These are phyloP conservation scores for Trinorchestia longiramus DNA, from an alignment of 1,140 invertebrate species.

Conservation along the genomic window DNA sequence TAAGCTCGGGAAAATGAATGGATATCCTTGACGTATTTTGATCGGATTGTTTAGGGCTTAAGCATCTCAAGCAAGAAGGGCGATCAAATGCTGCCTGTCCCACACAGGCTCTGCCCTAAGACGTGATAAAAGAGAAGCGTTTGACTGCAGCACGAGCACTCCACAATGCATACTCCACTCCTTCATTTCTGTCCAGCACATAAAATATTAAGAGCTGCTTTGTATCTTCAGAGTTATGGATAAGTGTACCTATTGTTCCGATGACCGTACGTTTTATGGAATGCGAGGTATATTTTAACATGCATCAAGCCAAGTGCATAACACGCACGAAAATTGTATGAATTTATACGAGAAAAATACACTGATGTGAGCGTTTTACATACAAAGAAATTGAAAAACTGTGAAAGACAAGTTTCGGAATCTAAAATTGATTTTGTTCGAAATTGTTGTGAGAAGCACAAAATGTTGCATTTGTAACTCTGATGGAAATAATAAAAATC, in stretches of 20 bases:
- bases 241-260: not conserved
- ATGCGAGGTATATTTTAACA: not conserved
- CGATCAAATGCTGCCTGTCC: not conserved
- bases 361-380: not conserved
- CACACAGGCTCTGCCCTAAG: not conserved
- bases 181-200: not conserved
- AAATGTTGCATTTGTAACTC: not conserved
- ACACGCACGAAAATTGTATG: not conserved
- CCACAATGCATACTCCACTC: not conserved
- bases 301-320: not conserved
- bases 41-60: not conserved
- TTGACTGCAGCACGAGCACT: not conserved
- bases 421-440: not conserved
- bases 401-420: not conserved
- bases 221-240: not conserved
- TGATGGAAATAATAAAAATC: not conserved
- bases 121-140: not conserved
- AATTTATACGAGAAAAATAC: not conserved
- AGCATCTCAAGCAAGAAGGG: not conserved
- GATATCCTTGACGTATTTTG: not conserved
- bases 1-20: not conserved
- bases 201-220: not conserved
- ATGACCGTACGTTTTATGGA: not conserved
- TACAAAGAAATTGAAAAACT: not conserved
- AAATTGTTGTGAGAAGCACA: not conserved